These are phyloP conservation scores for Argya squamiceps DNA, from an alignment of 2,797 vertebrate species.

Conservation along the genomic window DNA sequence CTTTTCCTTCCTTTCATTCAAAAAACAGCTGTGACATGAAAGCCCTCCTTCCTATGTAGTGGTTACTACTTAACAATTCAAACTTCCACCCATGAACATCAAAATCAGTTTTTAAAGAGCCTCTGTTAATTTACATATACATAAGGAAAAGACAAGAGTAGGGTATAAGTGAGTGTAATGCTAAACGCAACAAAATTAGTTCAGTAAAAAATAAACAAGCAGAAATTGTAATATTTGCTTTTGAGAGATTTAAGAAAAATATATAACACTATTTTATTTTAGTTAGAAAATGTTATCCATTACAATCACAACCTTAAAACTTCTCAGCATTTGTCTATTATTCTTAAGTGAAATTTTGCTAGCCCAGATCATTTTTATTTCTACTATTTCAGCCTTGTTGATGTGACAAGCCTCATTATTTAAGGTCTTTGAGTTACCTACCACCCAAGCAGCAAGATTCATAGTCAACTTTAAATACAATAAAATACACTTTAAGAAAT, in stretches of 20 bases:
- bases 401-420: neutral
- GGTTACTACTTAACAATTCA: neutral
- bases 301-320: neutral
- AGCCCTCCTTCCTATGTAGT: neutral
- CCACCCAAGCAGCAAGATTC: neutral
- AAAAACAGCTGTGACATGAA: neutral
- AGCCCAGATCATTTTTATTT: neutral
- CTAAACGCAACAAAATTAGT: neutral
- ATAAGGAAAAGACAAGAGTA: neutral
- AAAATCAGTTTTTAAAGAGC: neutral
- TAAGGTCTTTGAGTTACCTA: neutral
- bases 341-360: neutral
- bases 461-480: neutral
- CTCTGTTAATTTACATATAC: neutral
- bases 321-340: neutral
- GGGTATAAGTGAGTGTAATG: rapidly evolving
- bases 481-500: neutral
- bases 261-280: neutral
- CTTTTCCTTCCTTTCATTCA: neutral
- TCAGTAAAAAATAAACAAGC: neutral
- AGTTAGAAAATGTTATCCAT: neutral
- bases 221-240: neutral
- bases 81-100: neutral
- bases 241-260: neutral
- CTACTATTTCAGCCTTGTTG: neutral